A percentile compares a stretch with the other conserved stretches of the same genome.
Conservation (phyloP, 2,113 vertebrate species). For the Alethe diademata region DNA sequence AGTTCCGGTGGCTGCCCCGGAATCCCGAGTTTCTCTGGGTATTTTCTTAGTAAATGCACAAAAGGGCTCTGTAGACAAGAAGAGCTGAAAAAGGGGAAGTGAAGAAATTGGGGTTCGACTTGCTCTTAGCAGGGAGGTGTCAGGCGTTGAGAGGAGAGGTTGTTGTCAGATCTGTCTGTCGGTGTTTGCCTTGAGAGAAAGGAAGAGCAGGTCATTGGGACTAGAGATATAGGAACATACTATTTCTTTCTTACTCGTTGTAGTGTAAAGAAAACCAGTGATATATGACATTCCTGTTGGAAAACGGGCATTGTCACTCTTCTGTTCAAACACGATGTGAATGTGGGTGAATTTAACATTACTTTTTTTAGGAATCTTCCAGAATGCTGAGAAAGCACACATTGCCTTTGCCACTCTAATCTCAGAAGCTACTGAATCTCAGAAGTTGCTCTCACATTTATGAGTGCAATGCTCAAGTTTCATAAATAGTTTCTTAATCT, state of each 20-base stretch:
- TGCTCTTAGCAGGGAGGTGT: background rate
- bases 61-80: accelerated
- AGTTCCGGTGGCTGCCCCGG: background rate
- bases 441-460: background rate
- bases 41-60: accelerated
- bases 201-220: no score
- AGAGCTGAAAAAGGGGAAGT: background rate
- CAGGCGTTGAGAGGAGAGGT: accelerated
- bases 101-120: accelerated
- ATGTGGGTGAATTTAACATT: background rate
- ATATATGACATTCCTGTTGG: background rate
- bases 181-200: background rate
- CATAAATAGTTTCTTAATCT: background rate
- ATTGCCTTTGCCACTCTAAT: accelerated
- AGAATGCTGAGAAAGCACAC: background rate
- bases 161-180: background rate
- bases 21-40: background rate
- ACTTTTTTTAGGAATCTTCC: background rate
- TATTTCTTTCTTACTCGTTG: accelerated
- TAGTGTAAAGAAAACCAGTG: background rate
- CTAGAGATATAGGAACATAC: no score
- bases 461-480: background rate
- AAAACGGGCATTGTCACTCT: background rate
- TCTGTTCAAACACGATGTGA: background rate
- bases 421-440: background rate